These are phyloP conservation scores for Daubentonia madagascariensis DNA, from an alignment of 2,113 vertebrate species.

Conservation along the genomic window DNA sequence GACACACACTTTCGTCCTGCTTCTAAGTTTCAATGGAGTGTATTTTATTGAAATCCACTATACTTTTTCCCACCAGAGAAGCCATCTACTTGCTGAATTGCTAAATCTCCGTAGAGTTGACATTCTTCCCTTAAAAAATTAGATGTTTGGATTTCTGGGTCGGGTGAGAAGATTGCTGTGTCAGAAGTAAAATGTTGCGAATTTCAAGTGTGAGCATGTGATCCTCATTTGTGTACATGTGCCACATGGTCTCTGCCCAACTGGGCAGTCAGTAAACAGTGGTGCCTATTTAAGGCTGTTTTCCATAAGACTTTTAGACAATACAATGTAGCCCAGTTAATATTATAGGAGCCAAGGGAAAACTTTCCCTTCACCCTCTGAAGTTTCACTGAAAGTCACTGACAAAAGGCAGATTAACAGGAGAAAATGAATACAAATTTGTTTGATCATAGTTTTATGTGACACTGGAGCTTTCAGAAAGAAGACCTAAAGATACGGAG, in stretches of 20 bases:
- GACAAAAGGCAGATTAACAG: neutral
- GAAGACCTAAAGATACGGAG: neutral
- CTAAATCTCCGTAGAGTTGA: slow-evolving; percentile 1
- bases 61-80: neutral
- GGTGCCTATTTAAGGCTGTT: neutral
- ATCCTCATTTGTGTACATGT: neutral
- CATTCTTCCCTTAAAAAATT: neutral
- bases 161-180: neutral
- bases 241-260: neutral
- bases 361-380: neutral
- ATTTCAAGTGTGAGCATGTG: neutral
- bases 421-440: neutral
- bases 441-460: neutral
- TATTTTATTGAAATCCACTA: neutral
- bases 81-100: neutral
- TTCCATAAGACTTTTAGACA: neutral
- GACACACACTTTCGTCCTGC: neutral
- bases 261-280: neutral
- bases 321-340: neutral
- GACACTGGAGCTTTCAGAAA: neutral
- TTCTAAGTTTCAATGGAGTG: neutral
- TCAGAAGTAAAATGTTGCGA: neutral
- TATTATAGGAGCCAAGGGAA: neutral
- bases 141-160: neutral
- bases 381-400: neutral